Conservation (phyloP, 1,140 invertebrate species). For the Goniozus legneri region DNA sequence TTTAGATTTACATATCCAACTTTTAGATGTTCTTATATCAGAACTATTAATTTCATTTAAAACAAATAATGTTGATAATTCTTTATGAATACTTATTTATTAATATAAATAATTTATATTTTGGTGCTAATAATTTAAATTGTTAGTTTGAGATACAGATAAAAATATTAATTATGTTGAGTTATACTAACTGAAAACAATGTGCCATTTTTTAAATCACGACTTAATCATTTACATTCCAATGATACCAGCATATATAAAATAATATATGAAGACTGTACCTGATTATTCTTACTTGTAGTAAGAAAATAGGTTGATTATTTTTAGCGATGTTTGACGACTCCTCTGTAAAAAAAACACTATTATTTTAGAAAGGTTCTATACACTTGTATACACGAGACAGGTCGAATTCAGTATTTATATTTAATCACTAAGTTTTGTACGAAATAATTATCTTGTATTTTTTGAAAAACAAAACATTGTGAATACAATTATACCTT, state of each 20-base stretch:
- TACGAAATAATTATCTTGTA: constrained; percentile 20
- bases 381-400: too few species aligned
- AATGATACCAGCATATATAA: too few species aligned
- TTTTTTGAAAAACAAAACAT: too few species aligned
- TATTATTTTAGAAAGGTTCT: too few species aligned
- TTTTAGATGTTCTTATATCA: constrained; percentile 34
- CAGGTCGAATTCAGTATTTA: too few species aligned
- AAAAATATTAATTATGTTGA: background rate
- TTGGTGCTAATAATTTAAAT: background rate
- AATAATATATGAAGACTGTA: too few species aligned
- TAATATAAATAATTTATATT: background rate
- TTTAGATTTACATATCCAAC: constrained; percentile 32
- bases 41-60: constrained; percentile 34
- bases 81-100: background rate
- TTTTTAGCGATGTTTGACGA: too few species aligned
- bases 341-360: too few species aligned
- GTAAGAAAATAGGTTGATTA: too few species aligned
- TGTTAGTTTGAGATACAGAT: too few species aligned
- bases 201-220: constrained; percentile 4
- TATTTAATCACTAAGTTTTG: constrained; percentile 27
- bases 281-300: too few species aligned
- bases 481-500: constrained; percentile 7
- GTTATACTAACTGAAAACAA: constrained; percentile 1
- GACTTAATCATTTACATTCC: too few species aligned
- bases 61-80: constrained; percentile 7